A percentile compares a stretch with the other conserved stretches of the same genome.
These are phyloP conservation scores for Chymomyza costata DNA, from an alignment of 1,140 invertebrate species.

Conservation along the genomic window DNA sequence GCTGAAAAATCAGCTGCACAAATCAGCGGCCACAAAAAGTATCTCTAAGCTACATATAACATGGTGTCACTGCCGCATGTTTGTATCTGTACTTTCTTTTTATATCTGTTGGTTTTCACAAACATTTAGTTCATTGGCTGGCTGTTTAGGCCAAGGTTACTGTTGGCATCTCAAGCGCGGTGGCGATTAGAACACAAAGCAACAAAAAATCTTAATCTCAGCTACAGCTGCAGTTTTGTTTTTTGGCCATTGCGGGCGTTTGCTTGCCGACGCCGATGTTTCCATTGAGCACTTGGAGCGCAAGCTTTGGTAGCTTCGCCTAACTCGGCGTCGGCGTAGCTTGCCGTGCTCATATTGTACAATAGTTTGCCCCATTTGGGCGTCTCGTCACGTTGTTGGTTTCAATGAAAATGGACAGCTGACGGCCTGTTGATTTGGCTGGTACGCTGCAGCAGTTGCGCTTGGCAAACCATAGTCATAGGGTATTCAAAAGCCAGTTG, in stretches of 20 bases:
- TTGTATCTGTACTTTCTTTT: constrained; percentile 13
- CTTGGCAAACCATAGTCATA: constrained; percentile 4
- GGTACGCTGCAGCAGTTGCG: constrained; percentile 27
- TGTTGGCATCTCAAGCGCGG: constrained; percentile 52
- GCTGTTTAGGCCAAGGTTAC: constrained; percentile 69
- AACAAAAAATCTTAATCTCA: constrained; percentile 31
- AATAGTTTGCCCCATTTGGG: constrained; percentile 61
- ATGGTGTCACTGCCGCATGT: constrained; percentile 4
- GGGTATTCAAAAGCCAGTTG: constrained; percentile 4
- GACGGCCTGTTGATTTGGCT: too few relatives aligned
- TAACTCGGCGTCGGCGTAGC: neutral
- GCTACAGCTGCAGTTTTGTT: constrained; percentile 16
- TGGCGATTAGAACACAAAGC: constrained; percentile 34
- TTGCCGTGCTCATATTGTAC: constrained; percentile 27
- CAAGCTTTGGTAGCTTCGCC: neutral
- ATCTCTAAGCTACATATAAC: constrained; percentile 41
- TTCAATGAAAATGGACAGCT: neutral
- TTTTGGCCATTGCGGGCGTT: constrained; percentile 35
- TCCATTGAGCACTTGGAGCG: constrained; percentile 27
- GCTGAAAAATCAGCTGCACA: constrained; percentile 35
- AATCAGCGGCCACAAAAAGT: constrained; percentile 6
- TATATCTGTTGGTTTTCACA: constrained; percentile 54
- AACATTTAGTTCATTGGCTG: constrained; percentile 72
- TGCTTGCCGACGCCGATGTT: too few relatives aligned
- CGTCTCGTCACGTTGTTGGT: constrained; percentile 58